Evolutionary conservation across 2,113 vertebrate genomes (phyloP), one percentile per base, ranked within the genome.

Genomic region (Cyprinodon variegatus): DNA sequence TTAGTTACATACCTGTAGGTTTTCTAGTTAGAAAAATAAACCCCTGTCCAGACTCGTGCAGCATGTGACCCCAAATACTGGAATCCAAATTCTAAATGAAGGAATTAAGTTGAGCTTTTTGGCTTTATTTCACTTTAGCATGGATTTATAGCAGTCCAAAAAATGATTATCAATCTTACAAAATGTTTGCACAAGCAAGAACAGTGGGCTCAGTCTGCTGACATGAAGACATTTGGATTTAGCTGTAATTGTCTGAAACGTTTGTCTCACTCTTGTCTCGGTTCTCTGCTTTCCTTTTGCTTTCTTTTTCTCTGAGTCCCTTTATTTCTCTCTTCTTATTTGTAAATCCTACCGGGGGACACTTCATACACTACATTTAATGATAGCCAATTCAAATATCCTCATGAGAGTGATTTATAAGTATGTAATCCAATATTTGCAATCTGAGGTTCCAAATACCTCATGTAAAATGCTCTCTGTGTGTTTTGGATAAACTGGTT

Each of bases 21-120:
- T 82, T 78, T 85, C 82, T 81, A 73, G 79, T 83, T 82, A 80
- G 77, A 68, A 90, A 90, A 90, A 88, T 84, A 89, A 88, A 88
- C 72, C 63, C 75, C 68, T 15, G 65, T 86, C 65, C 85, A 84
- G 70, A 43, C 43, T 80, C 38, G 59, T 37, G 60, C 41, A 20
- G 60, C 85, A 88, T 85, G 88, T 85, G 87, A 84, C 77, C 86
- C 68, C 64, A 64, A 86, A 83, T 66, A 61, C 71, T 78, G 65
- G 65, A 87, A 83, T 78, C 57, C 67, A 76, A 78, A 88, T 82
- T 86, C 72, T 78, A 83, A 70, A 72, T 68, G 36, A 22, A 77
- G 83, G 70, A 83, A 86, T 90, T 84, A 72, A 71, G 61, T 41
- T 81, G 65, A 43, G 60, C 48, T 76, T 53, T 76, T 68, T 64